These are phyloP conservation scores for Syngnathus acus DNA, from an alignment of 2,797 vertebrate species.

Conservation along the genomic window DNA sequence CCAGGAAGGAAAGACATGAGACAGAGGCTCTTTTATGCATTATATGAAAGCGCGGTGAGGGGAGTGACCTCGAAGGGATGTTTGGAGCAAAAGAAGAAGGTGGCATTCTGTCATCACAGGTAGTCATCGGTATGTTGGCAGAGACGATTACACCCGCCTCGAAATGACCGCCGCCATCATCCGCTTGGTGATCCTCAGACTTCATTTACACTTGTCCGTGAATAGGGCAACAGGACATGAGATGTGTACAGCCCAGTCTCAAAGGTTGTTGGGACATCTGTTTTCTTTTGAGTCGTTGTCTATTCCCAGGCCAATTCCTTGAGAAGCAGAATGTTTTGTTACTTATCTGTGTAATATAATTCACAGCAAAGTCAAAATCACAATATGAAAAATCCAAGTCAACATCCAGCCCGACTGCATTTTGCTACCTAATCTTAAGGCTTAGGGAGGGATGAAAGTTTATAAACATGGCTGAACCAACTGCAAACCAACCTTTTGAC, in stretches of 20 bases:
- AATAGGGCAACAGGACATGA: not conserved
- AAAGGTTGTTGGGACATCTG: not conserved
- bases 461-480: not conserved
- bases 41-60: not conserved
- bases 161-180: not conserved
- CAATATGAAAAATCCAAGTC: not conserved
- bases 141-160: not conserved
- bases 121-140: not conserved
- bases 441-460: not conserved
- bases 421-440: no score
- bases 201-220: not conserved
- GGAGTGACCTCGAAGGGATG: not conserved
- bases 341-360: not conserved
- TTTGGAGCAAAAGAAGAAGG: not conserved
- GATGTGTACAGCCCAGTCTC: no score
- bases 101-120: not conserved
- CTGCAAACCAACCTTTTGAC: not conserved
- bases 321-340: not conserved
- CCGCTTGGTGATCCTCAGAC: not conserved
- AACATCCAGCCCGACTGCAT: not conserved
- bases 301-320: not conserved
- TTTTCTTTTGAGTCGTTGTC: not conserved
- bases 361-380: not conserved
- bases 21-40: conserved; percentile 4
- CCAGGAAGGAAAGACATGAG: not conserved